Percentiles rank a stretch among this genome's conserved stretches.
These are phyloP conservation scores for Acropora yongei DNA, from an alignment of 64 coral and sea anemone genomes.

Conservation along the genomic window DNA sequence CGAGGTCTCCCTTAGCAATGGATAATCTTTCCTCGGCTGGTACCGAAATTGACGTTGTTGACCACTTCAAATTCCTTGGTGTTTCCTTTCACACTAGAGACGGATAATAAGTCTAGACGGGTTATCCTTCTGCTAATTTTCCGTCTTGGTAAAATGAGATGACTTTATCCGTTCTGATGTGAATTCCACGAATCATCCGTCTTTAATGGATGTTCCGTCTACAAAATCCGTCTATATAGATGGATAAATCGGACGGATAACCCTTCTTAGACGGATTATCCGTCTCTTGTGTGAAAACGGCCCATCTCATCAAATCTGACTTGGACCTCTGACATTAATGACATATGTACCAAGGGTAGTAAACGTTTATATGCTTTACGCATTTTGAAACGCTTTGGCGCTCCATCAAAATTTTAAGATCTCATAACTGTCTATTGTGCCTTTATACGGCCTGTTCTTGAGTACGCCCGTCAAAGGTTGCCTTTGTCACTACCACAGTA, in stretches of 20 bases:
- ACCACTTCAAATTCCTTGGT: slow-evolving; percentile 69
- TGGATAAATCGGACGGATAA: too few relatives aligned
- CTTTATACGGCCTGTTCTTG: slow-evolving; percentile 43
- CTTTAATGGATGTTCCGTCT: too few relatives aligned
- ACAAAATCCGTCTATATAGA: too few relatives aligned
- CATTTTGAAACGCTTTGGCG: slow-evolving; percentile 48
- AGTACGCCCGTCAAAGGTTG: slow-evolving; percentile 49
- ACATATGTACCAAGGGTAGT: slow-evolving; percentile 62
- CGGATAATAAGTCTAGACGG: too few relatives aligned
- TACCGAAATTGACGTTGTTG: neutral
- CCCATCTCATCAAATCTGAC: slow-evolving; percentile 55
- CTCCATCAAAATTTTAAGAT: slow-evolving; percentile 47
- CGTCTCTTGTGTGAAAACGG: too few relatives aligned
- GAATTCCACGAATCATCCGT: too few relatives aligned
- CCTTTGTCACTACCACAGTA: slow-evolving; percentile 46
- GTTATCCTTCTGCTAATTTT: too few relatives aligned
- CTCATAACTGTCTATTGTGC: slow-evolving; percentile 26
- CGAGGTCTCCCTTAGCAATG: slow-evolving; percentile 22
- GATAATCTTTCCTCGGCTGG: slow-evolving; percentile 43
- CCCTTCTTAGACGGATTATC: too few relatives aligned
- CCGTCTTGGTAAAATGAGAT: too few relatives aligned
- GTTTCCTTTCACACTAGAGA: too few relatives aligned
- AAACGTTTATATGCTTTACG: slow-evolving; percentile 66
- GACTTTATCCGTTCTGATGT: too few relatives aligned
- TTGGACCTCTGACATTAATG: slow-evolving; percentile 63